Percentiles rank a stretch among this genome's conserved stretches.
These are phyloP conservation scores for Fratercula arctica DNA, from an alignment of 2,797 vertebrate genomes.

Conservation along the genomic window DNA sequence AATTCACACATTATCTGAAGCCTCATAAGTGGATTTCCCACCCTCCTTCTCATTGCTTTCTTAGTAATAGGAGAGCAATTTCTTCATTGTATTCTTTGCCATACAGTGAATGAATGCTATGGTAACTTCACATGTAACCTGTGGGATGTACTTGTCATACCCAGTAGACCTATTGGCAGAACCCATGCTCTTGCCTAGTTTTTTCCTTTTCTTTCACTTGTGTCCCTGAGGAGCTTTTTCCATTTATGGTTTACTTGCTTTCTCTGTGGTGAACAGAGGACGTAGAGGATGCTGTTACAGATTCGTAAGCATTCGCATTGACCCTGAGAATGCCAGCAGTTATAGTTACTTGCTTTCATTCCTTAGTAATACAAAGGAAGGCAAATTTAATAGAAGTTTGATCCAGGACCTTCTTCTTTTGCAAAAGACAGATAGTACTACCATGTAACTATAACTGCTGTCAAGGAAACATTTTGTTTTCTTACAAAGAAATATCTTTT, in stretches of 20 bases:
- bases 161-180: not conserved
- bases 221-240: not conserved
- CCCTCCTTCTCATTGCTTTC: not conserved
- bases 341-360: not conserved
- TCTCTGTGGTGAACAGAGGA: not conserved
- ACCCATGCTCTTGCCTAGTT: not conserved
- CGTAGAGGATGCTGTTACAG: not conserved
- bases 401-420: not conserved
- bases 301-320: not conserved
- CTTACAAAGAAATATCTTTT: not conserved
- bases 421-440: not conserved
- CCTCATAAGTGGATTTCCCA: not conserved
- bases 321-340: not conserved
- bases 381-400: not conserved
- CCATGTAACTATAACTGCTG: not conserved
- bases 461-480: conserved; percentile 19
- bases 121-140: not conserved
- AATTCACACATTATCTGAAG: not conserved
- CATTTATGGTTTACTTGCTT: not conserved
- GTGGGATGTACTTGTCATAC: not conserved
- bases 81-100: not conserved
- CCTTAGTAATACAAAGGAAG: not conserved
- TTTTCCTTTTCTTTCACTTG: not conserved
- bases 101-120: not conserved
- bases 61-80: not conserved